Evolutionary conservation across 2,113 vertebrate genomes (phyloP).

Genomic region (Riparia riparia): DNA sequence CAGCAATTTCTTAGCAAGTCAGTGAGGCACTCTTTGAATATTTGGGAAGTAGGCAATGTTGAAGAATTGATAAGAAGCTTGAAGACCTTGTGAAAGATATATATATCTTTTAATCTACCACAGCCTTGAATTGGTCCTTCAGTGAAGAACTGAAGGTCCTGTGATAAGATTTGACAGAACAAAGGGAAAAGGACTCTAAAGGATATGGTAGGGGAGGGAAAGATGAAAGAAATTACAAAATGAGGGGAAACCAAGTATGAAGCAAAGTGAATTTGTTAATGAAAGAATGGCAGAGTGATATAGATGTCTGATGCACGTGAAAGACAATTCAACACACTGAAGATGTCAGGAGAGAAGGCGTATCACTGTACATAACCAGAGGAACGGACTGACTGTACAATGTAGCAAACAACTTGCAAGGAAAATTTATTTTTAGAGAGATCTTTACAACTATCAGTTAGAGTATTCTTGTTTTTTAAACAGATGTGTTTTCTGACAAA

Average conservation of each 20-base stretch:
- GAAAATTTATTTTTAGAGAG: background rate
- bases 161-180: background rate
- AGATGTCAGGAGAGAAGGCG: background rate
- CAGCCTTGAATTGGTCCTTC: background rate
- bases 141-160: background rate
- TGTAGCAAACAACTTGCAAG: background rate
- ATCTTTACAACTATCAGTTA: background rate
- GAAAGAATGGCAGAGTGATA: background rate
- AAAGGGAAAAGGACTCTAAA: background rate
- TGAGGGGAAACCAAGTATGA: background rate
- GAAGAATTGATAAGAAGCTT: background rate
- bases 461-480: background rate
- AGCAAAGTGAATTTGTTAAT: background rate
- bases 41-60: accelerated
- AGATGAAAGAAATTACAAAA: background rate
- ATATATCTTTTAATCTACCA: background rate
- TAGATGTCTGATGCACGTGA: background rate
- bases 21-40: background rate
- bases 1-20: background rate
- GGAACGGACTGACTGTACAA: background rate
- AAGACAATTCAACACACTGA: background rate
- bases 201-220: background rate
- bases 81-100: background rate
- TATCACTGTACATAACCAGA: background rate
- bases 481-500: background rate